These are phyloP conservation scores for Pan paniscus DNA, from an alignment of 2,113 vertebrate species.

Conservation along the genomic window DNA sequence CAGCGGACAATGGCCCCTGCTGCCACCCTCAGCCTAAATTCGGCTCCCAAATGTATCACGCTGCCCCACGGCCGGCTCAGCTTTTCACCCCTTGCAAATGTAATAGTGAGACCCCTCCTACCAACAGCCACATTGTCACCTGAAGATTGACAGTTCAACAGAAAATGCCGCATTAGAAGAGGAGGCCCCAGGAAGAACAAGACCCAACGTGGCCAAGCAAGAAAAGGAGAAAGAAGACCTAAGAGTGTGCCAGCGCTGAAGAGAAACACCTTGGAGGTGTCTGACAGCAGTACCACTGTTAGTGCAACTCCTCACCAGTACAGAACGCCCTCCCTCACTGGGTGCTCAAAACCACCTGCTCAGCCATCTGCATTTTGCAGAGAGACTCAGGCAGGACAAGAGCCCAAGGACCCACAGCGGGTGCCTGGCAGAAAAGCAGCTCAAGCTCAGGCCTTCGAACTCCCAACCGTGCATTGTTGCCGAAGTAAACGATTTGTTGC, in stretches of 20 bases:
- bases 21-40: not conserved
- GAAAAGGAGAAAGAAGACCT: not conserved
- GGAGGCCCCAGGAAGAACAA: not conserved
- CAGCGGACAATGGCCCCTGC: no score
- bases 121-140: not conserved
- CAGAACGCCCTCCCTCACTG: rapidly evolving
- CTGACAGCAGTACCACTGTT: rapidly evolving
- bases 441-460: not conserved
- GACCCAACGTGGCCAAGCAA: not conserved
- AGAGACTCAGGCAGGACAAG: not conserved
- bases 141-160: not conserved
- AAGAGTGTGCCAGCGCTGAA: not conserved
- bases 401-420: not conserved
- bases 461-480: not conserved
- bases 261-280: not conserved
- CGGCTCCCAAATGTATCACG: not conserved
- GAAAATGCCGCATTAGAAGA: not conserved
- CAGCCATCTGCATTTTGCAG: not conserved
- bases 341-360: not conserved
- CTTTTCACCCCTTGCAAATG: not conserved
- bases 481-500: not conserved
- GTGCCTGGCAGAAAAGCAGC: not conserved
- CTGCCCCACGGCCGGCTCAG: not conserved
- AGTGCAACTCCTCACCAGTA: rapidly evolving
- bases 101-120: not conserved